Evolutionary conservation across 1,140 invertebrate species (phyloP), one percentile per base, ranked within the genome.

Genomic region (Stegodyphus mimosarum): DNA sequence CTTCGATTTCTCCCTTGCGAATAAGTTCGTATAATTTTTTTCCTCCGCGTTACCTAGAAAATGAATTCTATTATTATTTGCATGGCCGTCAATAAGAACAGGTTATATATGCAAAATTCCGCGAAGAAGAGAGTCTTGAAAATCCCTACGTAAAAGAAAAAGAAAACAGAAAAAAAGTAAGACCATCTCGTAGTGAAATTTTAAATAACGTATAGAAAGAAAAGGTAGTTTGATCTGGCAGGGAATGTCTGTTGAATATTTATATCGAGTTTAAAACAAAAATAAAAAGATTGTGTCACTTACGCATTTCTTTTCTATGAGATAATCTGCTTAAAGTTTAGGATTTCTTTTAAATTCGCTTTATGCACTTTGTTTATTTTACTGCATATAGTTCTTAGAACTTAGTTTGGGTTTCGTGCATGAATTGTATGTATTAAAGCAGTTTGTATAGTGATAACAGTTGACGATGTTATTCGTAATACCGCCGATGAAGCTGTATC

Each of bases 161-260:
- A 15, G 55, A 15, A 70, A 74, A 48, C 70, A 63, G 55, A 48
- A 53, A 60, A 53, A 83, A 48, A 18, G 71, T 64, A 70, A 71
- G 55, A 60, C 49, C 71, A 55, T 83, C 71, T 83, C 71, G 66
- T 72, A 64, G 55, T 74, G 64, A 67, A 74, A 73, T 64, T 83
- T 50, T 51, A 74, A 74, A 73, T 66, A 74, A 17, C 11, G 49
- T 5, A 52, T 10, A 67, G 33, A 49, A 55, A 51, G 51, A 70
- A 49, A 10, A 52, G 17, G 64, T 67, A 76, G 18, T 33, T 52
- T 7, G 18, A 6, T 6, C 63, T 53, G 50, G 66, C 48, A 60
- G 9, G 67, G 60, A 79, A 60, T 49, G 7, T 48, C 52, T 63
- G 11, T 51, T 83, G 79, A 83, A 83, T 83, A 83, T 83, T 83